A percentile compares a stretch with the other conserved stretches of the same genome.
These are phyloP conservation scores for Chrysomallon squamiferum DNA, from an alignment of 1,140 invertebrate genomes.

Conservation along the genomic window DNA sequence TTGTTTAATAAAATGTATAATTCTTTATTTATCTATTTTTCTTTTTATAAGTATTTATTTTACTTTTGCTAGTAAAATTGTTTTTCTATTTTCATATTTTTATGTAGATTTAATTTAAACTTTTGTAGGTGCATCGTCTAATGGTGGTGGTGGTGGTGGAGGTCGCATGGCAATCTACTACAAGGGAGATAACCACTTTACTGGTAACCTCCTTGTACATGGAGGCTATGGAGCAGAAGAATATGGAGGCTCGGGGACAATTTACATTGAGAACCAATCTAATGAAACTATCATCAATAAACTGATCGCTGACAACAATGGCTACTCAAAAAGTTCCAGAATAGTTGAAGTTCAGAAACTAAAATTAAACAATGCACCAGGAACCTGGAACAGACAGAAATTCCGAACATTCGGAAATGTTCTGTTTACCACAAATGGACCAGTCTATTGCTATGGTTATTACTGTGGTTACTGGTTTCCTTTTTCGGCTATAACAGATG, in stretches of 20 bases:
- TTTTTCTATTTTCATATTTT: neutral
- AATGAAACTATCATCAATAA: conserved; percentile 16
- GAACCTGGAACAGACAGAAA: neutral
- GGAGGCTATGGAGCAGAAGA: conserved; percentile 35
- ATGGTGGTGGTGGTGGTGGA: conserved; percentile 46
- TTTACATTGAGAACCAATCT: conserved; percentile 33
- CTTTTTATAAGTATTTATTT: too few species aligned
- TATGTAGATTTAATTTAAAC: neutral
- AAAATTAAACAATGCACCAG: conserved; percentile 11
- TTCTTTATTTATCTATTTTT: too few species aligned
- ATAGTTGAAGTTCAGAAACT: conserved; percentile 36
- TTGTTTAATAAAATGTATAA: too few species aligned
- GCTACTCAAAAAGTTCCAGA: conserved; percentile 22
- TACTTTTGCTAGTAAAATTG: too few species aligned
- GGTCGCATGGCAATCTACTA: conserved; percentile 49
- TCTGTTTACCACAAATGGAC: conserved; percentile 17
- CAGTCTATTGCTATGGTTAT: conserved; percentile 8
- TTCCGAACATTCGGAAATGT: conserved; percentile 24
- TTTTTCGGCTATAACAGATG: neutral
- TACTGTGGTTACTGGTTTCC: neutral
- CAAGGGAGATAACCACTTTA: conserved; percentile 35
- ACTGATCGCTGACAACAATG: conserved; percentile 38
- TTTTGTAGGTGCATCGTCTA: conserved; percentile 18
- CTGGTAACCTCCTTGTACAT: conserved; percentile 36
- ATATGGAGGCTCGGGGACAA: conserved; percentile 44